Conservation (phyloP, 2,888 invertebrate species). For the Leucozona laternaria region DNA sequence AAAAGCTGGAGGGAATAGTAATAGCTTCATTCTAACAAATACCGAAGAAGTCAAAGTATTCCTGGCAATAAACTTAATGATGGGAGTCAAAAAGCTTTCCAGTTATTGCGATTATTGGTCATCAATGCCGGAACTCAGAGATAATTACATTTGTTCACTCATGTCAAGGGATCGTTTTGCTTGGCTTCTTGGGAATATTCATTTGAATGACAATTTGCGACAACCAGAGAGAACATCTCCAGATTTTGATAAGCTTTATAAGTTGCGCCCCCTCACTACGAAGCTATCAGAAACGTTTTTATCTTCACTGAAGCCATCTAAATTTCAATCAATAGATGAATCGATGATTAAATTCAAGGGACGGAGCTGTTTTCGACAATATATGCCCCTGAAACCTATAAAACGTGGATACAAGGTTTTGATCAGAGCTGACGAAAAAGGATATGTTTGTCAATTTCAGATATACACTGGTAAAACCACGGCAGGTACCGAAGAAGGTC, state of each 20-base stretch:
- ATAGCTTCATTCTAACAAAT: not conserved
- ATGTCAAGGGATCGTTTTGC: conserved; percentile 29
- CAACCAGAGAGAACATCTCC: not conserved
- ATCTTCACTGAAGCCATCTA: conserved; percentile 12
- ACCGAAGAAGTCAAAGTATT: conserved; percentile 9
- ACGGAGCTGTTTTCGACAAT: too few relatives aligned
- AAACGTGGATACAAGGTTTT: conserved; percentile 78
- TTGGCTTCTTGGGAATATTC: conserved; percentile 15
- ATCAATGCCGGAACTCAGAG: too few relatives aligned
- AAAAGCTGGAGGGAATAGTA: not conserved
- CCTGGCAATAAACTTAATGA: conserved; percentile 9
- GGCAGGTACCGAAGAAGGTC: too few relatives aligned
- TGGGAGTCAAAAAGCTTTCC: too few relatives aligned
- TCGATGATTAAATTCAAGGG: conserved; percentile 78
- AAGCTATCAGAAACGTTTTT: conserved; percentile 12
- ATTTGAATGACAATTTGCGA: conserved; percentile 30
- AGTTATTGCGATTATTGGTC: too few relatives aligned
- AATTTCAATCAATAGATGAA: conserved; percentile 76
- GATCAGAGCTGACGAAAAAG: conserved; percentile 16
- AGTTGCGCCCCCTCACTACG: not conserved
- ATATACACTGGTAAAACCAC: too few relatives aligned
- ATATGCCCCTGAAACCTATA: conserved; percentile 53
- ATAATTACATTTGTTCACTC: too few relatives aligned
- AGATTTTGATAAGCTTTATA: conserved; percentile 23
- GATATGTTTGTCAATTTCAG: too few relatives aligned